A percentile compares a stretch with the other conserved stretches of the same genome.
phyloP scores from a whole-genome alignment of 2,888 invertebrate species.

The Polyommatus icarus region DNA sequence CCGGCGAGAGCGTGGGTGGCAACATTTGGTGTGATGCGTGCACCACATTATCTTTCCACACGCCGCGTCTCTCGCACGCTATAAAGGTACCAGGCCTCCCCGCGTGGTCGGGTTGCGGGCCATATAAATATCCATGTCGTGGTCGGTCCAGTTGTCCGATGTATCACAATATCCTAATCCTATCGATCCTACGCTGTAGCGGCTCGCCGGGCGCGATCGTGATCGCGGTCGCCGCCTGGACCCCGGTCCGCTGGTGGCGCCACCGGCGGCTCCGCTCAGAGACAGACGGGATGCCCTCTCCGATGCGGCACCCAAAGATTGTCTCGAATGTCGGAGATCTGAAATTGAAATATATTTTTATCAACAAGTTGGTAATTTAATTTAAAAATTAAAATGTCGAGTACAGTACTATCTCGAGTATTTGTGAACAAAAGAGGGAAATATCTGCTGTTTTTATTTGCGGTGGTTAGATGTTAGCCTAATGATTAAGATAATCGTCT shows the following conservation, averaged over 20 bases:
- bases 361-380: neutral
- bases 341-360: conserved; percentile 23
- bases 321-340: conserved; percentile 92
- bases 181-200: conserved; percentile 89
- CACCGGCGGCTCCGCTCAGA: conserved; percentile 83
- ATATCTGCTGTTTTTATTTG: neutral
- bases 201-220: conserved; percentile 89
- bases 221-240: conserved; percentile 88
- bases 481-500: neutral
- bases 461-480: neutral
- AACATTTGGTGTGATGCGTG: conserved; percentile 50
- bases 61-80: conserved; percentile 63
- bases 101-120: conserved; percentile 93
- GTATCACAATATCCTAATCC: conserved; percentile 94
- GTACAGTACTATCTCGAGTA: neutral
- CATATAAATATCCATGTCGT: conserved; percentile 97
- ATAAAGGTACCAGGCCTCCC: conserved; percentile 91
- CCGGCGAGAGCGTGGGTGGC: conserved; percentile 42
- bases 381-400: neutral
- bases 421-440: neutral
- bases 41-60: conserved; percentile 53
- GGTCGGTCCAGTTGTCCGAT: conserved; percentile 96
- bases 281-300: conserved; percentile 90
- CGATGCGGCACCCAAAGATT: conserved; percentile 90
- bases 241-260: conserved; percentile 82